Conservation (phyloP, 2,888 invertebrate genomes). For the Limnephilus rhombicus region DNA sequence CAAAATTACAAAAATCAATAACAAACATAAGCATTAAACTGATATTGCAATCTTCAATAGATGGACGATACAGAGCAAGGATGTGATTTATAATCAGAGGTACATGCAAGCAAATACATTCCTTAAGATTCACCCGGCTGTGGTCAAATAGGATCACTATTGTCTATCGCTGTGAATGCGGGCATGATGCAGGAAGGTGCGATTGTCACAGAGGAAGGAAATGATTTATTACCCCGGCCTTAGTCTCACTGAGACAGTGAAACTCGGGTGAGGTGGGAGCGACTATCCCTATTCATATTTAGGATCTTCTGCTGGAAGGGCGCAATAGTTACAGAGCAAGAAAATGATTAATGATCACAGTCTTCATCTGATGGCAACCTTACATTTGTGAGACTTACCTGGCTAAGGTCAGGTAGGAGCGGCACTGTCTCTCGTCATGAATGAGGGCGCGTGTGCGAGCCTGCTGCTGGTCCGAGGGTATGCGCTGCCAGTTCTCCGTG, state of each 20-base stretch:
- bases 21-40: no score
- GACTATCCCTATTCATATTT: constrained; percentile 88
- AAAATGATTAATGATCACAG: background rate
- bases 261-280: constrained; percentile 92
- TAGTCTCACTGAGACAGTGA: constrained; percentile 71
- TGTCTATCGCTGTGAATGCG: constrained; percentile 92
- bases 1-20: no score
- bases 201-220: constrained; percentile 62
- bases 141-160: constrained; percentile 92
- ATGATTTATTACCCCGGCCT: background rate
- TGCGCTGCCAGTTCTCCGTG: constrained; percentile 81
- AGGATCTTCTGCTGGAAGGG: constrained; percentile 74
- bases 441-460: constrained; percentile 86
- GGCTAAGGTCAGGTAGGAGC: constrained; percentile 93
- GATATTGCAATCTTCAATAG: background rate
- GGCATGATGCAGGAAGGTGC: constrained; percentile 81
- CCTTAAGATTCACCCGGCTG: constrained; percentile 78
- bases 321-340: constrained; percentile 69
- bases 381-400: constrained; percentile 68
- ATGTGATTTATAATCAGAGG: background rate
- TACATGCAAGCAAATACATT: background rate
- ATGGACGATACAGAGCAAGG: background rate
- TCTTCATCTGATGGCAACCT: background rate
- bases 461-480: constrained; percentile 84
- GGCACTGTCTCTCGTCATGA: constrained; percentile 92